Conservation (phyloP, 2,113 vertebrate species). For the Callocephalon fimbriatum region DNA sequence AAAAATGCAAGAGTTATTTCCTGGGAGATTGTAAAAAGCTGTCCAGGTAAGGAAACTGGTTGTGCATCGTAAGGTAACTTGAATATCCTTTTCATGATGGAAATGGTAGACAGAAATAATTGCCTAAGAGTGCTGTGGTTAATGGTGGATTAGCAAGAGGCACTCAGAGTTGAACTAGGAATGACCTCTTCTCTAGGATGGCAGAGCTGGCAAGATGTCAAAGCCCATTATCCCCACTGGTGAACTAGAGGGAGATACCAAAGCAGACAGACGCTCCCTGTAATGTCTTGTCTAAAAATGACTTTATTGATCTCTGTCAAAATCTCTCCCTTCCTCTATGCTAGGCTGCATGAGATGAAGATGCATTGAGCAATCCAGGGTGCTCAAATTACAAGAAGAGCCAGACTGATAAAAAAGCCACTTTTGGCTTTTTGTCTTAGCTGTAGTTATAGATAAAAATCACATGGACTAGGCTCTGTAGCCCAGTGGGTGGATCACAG, state of each 20-base stretch:
- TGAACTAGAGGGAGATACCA: slow-evolving; percentile 51
- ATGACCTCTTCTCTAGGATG: slow-evolving; percentile 19
- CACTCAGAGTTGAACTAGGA: slow-evolving; percentile 34
- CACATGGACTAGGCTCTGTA: background rate
- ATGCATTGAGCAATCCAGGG: background rate
- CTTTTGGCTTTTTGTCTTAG: background rate
- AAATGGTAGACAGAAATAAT: slow-evolving; percentile 25
- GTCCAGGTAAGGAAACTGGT: background rate
- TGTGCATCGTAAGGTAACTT: background rate
- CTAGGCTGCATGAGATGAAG: background rate
- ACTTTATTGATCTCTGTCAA: slow-evolving; percentile 64
- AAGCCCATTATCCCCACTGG: slow-evolving; percentile 45
- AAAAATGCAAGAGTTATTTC: background rate
- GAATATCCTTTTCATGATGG: background rate
- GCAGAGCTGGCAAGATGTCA: slow-evolving; percentile 67
- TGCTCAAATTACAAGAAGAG: slow-evolving; percentile 24
- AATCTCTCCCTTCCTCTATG: slow-evolving; percentile 43
- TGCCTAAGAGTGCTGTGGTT: background rate
- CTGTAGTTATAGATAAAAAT: background rate
- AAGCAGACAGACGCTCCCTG: slow-evolving; percentile 28
- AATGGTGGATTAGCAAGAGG: slow-evolving; percentile 36
- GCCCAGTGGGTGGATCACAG: background rate
- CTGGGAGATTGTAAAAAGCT: background rate
- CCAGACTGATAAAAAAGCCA: slow-evolving; percentile 20
- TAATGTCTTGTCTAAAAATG: slow-evolving; percentile 55